Evolutionary conservation across 2,888 invertebrate species (phyloP), one percentile per base, ranked within the genome.

Genomic region (Neuroscelio doddi): DNA sequence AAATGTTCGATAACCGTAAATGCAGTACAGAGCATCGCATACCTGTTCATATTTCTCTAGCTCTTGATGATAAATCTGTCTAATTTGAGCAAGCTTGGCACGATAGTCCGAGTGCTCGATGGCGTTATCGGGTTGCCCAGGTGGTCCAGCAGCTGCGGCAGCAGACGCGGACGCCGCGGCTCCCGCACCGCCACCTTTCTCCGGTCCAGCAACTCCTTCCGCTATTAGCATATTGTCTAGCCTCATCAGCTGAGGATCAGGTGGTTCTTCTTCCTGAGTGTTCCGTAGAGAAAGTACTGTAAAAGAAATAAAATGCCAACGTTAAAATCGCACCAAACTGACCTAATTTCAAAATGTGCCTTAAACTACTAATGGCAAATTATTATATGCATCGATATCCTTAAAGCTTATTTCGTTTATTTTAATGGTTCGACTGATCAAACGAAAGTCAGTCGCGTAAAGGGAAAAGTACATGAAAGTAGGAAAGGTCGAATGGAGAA

Each of bases 81-180:
- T 90, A 85, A 99, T 99, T 88, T 99, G 98, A 9, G 97, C 95
- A 79, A 99, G 89, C 87, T 99, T 99, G 77, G 97, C 97, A 78
- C 98, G 91, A 88, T 99, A 99, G 87, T 99, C 99, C 64, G 98
- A 97, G 87, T 99, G 98, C 87, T 99, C 99, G 84, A 97, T 97
- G 76, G 97, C 96, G 86, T 96, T 96, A 86, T 97, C 96, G 71
- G 93, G 91, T 85, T 91, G 90, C 68, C 91, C 91, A 64, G 91
- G 90, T 80, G 91, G 91, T 79, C 88, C 88, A 79, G 90, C 86
- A 10, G 85, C 85, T 65, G 94, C 94, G 8, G 88, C 88, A 21
- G 95, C 95, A 7, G 95, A 95, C 1, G 94, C 94, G 16, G 95
- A 95, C 0, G 94, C 94, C 1, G 95, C 95, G 0, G 95, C 95